Percentiles rank a stretch among this genome's conserved stretches.
Conservation (phyloP, 2,797 vertebrate genomes). For the Todus mexicanus region DNA sequence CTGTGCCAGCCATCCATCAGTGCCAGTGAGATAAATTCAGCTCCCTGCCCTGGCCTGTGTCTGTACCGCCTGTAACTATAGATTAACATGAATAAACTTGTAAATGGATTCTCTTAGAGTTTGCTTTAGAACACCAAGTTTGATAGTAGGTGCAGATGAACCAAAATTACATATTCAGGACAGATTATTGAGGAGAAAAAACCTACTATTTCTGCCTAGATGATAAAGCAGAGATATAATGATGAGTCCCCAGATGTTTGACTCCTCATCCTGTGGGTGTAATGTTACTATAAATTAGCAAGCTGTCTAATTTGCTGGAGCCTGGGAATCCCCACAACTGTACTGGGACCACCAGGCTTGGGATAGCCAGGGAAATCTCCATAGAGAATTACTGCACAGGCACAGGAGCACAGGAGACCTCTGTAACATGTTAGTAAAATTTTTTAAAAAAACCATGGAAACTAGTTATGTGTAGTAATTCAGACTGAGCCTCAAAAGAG, state of each 20-base stretch:
- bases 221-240: not conserved
- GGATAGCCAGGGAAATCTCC: not conserved
- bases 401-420: not conserved
- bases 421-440: not conserved
- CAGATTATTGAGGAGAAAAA: not conserved
- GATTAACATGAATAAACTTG: constrained; percentile 51
- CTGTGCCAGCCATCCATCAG: constrained; percentile 65
- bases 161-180: not conserved
- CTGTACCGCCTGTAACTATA: constrained; percentile 22
- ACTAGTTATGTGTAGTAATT: not conserved
- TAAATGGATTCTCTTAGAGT: constrained; percentile 11
- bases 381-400: not conserved
- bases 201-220: not conserved
- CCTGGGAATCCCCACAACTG: not conserved
- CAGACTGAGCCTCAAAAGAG: not conserved
- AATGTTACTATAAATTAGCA: not conserved
- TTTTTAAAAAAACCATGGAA: not conserved
- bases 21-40: constrained; percentile 43
- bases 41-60: constrained; percentile 13
- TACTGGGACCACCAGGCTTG: not conserved
- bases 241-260: not conserved
- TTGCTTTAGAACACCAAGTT: constrained; percentile 6
- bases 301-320: not conserved
- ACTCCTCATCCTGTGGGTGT: not conserved
- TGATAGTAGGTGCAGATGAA: constrained; percentile 11